Base-by-base conservation (phyloP, 2,113 vertebrate species). In the Eira barbara region DNA sequence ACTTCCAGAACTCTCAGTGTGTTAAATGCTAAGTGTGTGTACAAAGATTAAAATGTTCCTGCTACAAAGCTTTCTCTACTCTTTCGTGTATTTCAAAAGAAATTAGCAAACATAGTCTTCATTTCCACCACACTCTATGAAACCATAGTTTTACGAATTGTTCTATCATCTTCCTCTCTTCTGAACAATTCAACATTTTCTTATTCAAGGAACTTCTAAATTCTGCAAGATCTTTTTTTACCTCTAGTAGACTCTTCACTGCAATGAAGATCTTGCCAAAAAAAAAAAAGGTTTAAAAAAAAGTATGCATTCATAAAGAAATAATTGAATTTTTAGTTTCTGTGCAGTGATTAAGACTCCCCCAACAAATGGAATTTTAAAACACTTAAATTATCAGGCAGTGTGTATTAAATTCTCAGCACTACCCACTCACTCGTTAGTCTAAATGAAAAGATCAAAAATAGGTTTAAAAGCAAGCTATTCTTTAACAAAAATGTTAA, bases 71-170 rank as follows among this genome's bases (percentile, higher is more conserved):
- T 84, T 89, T 85, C 42, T 65, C 67, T 78, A 61, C 4, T 20
- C 13, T 29, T 74, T 85, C 36, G 73, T 65, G 94, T 89, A 79
- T 95, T 93, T 89, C 23, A 76, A 89, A 90, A 95, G 47, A 94
- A 91, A 88, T 29, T 45, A 91, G 27, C 36, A 73, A 88, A 78
- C 39, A 21, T 91, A 63, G 78, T 93, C n/a, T 84, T 94, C 6
- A 86, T 74, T 83, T 86, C 55, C 1, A 80, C 17, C 36, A 85
- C 31, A 45, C 78, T 94, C 34, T 65, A 86, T 21, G 4, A 96
- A 89, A 78, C 23, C 7, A 74, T 63, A 92, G 4, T 74, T 49
- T 85, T 61, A 42, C 1, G 7, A 21, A 45, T 5, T 71, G 4
- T 83, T 80, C 20, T 79, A 42, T 29, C 23, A 81, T 13, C 14